These are phyloP conservation scores for Centruroides vittatus DNA, from an alignment of 1,140 invertebrate genomes.

Conservation along the genomic window DNA sequence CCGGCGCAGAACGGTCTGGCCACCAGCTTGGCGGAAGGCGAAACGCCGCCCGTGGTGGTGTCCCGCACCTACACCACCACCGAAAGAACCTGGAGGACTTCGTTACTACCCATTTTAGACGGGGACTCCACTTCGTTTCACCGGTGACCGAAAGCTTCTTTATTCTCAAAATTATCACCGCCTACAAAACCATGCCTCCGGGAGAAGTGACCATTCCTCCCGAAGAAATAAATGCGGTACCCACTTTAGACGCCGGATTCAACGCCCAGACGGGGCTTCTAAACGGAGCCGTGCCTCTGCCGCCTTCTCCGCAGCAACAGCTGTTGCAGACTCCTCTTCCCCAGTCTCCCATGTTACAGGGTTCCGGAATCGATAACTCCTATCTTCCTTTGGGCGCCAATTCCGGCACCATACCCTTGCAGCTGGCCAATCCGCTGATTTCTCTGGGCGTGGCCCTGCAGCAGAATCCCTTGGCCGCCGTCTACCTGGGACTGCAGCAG, in stretches of 20 bases:
- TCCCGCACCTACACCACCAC: conserved; percentile 22
- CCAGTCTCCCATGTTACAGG: conserved; percentile 12
- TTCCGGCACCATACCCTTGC: conserved; percentile 14
- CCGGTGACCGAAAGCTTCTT: conserved; percentile 22
- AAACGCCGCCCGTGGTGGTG: conserved; percentile 19
- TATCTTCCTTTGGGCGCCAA: conserved; percentile 29
- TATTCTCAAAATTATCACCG: conserved; percentile 23
- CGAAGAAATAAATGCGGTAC: background rate
- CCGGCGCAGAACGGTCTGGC: conserved; percentile 14
- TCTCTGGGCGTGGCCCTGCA: conserved; percentile 20
- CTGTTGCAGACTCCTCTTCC: conserved; percentile 10
- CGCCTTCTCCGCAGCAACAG: conserved; percentile 3
- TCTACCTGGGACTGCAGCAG: conserved; percentile 21
- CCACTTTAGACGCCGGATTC: conserved; percentile 5
- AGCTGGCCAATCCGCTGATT: conserved; percentile 19
- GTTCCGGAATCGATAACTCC: conserved; percentile 20
- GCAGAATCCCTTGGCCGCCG: conserved; percentile 22
- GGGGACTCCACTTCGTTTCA: conserved; percentile 18
- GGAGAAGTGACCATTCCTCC: conserved; percentile 20
- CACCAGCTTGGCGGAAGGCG: conserved; percentile 5
- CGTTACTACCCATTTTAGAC: conserved; percentile 20
- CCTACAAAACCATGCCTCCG: conserved; percentile 20
- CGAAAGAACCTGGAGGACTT: conserved; percentile 19
- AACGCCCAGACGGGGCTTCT: background rate
- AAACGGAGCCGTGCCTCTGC: conserved; percentile 3